A percentile compares a stretch with the other conserved stretches of the same genome.
These are phyloP conservation scores for Ichneumoninae sp. DNA, from an alignment of 2,888 invertebrate genomes.

Conservation along the genomic window DNA sequence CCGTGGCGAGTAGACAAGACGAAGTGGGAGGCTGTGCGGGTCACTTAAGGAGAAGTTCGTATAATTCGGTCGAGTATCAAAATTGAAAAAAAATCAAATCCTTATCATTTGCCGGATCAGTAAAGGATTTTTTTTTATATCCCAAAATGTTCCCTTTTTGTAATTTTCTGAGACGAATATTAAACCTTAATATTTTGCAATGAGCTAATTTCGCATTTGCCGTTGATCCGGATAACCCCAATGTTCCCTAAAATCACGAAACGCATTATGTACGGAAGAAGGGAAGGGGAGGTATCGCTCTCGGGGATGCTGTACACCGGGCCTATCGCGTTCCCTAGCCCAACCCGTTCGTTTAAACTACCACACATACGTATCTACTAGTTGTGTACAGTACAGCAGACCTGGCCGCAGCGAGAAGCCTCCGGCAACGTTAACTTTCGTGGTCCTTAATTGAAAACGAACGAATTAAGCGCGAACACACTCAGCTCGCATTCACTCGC, in stretches of 20 bases:
- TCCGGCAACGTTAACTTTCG: conserved; percentile 66
- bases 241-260: conserved; percentile 2
- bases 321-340: conserved; percentile 48
- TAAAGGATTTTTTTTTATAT: background rate
- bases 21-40: conserved; percentile 1
- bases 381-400: conserved; percentile 7
- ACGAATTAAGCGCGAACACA: conserved; percentile 62
- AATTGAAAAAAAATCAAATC: background rate
- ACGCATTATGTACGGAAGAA: conserved; percentile 22
- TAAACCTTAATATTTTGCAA: background rate
- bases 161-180: background rate
- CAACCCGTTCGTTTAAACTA: conserved; percentile 41
- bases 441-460: conserved; percentile 73
- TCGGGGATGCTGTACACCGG: conserved; percentile 53
- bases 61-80: background rate
- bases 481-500: conserved; percentile 25
- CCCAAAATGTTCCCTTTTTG: background rate
- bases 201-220: background rate
- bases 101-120: too few relatives aligned
- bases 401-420: conserved; percentile 43
- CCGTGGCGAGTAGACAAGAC: background rate
- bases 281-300: conserved; percentile 1
- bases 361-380: conserved; percentile 1
- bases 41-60: background rate
- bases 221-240: conserved; percentile 3